Evolutionary conservation across 1,140 invertebrate species (phyloP), one percentile per base, ranked within the genome.

Genomic region (Zaprionus ornatus): DNA sequence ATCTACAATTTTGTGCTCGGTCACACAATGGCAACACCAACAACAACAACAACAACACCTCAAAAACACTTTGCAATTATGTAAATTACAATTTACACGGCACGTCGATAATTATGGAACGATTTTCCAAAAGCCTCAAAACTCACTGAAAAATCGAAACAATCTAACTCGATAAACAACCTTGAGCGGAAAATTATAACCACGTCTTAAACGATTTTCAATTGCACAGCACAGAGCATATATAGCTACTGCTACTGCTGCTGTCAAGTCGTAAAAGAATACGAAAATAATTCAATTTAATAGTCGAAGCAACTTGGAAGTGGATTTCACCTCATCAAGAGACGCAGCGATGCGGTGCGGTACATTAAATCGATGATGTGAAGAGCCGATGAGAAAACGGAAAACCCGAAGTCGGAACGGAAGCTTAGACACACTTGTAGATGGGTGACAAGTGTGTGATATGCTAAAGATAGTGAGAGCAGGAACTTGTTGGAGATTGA

Each of bases 301-400:
- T 9, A 54, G 23, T 68, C 65, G 60, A 64, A 67, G 45, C 65
- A 70, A 80, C 62, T 57, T 62, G 63, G 66, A 77, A n/a, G 67
- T 79, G 63, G 85, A 85, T 90, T 90, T 90, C 85, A 90, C 85
- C 85, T 90, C 81, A 90, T 90, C 85, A 90, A 90, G 71, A 71
- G 85, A 90, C 23, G 81, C 85, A 90, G 76, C 85, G 86, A 90
- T 74, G 71, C 66, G 84, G 63, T 78, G 77, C 66, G 75, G 79
- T 90, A 82, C 79, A 90, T 82, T 85, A 79, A 87, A 85, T 85
- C 85, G 85, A 90, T 90, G 85, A 90, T 90, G 85, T 90, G 85
- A 90, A 90, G 90, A 90, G 63, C 68, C 63, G 82, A 72, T 23
- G 48, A 75, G 40, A 73, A 54, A 4, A 13, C 35, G 40, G 29